Evolutionary conservation across 2,888 invertebrate genomes (phyloP), one percentile per base, ranked within the genome.

Genomic region (Rhagonycha fulva): DNA sequence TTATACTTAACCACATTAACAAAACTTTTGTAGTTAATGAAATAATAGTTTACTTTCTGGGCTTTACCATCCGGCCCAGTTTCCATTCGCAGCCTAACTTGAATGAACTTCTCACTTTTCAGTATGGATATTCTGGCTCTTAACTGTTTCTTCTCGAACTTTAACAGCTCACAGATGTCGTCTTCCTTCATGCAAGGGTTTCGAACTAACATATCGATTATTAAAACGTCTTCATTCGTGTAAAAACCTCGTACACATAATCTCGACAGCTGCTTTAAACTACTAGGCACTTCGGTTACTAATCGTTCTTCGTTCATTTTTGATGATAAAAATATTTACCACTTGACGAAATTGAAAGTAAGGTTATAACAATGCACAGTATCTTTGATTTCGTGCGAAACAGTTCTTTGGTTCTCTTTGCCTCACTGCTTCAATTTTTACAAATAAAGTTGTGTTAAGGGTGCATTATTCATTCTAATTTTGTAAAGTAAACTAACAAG

Each of bases 1-100:
- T 98, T 98, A 88, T 98, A 99, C 88, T 98, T 98, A 0, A 98
- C 96, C 12, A 98, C 97, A 89, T 98, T 98, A 4, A 98, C 98
- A 88, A 98, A 98, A 61, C 95, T 95, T 90, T 97, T 97, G 88
- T 98, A 98, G 88, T 98, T 98, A 82, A 98, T 98, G 85, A 97
- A 98, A 88, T 98, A 98, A 87, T 98, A 98, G 88, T 98, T 98
- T 19, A 98, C 97, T 90, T 97, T 96, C 84, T 96, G 97, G 32
- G 97, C 96, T 89, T 97, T 97, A 4, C 97, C 97, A 88, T 98
- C 98, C 0, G 93, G 91, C 60, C 96, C 97, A 72, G 98, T 98
- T 90, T 98, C 98, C 95, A 98, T 97, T 89, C 96, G 93, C 83
- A 98, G 89, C 82, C 96, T 91, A 32, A 96, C 94, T 91, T 96